Percentiles rank a stretch among this genome's conserved stretches.
These are phyloP conservation scores for Trochalopteron elliotii DNA, from an alignment of 2,113 vertebrate genomes.

Conservation along the genomic window DNA sequence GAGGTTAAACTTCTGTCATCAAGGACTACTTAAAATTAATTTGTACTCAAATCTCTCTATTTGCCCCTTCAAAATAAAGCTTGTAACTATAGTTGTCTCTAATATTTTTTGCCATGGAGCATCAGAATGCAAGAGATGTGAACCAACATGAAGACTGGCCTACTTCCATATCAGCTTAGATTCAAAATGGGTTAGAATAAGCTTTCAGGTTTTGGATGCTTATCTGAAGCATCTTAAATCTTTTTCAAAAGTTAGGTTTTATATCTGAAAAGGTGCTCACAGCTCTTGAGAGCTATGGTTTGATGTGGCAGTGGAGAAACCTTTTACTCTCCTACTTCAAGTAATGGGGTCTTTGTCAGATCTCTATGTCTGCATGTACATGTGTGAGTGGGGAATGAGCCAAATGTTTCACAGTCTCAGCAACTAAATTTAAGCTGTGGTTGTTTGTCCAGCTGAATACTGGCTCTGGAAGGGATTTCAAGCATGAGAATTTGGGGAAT, in stretches of 20 bases:
- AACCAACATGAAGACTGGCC: not conserved
- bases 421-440: conserved; percentile 25
- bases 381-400: not conserved
- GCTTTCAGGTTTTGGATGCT: not conserved
- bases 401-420: not conserved
- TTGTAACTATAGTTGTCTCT: not conserved
- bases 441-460: conserved; percentile 49
- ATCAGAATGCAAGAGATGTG: not conserved
- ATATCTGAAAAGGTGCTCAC: not conserved
- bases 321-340: not conserved
- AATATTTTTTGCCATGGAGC: not conserved
- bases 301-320: not conserved
- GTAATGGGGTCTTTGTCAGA: not conserved
- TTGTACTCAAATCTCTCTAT: not conserved
- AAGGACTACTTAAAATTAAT: not conserved
- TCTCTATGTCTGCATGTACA: not conserved
- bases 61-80: not conserved
- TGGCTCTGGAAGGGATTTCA: not conserved
- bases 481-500: not conserved
- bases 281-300: not conserved
- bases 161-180: not conserved
- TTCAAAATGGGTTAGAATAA: not conserved
- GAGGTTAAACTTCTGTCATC: not conserved
- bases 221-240: not conserved
- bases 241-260: not conserved